Evolutionary conservation across 2,888 invertebrate genomes (phyloP).

Genomic region (Diloba caeruleocephala): DNA sequence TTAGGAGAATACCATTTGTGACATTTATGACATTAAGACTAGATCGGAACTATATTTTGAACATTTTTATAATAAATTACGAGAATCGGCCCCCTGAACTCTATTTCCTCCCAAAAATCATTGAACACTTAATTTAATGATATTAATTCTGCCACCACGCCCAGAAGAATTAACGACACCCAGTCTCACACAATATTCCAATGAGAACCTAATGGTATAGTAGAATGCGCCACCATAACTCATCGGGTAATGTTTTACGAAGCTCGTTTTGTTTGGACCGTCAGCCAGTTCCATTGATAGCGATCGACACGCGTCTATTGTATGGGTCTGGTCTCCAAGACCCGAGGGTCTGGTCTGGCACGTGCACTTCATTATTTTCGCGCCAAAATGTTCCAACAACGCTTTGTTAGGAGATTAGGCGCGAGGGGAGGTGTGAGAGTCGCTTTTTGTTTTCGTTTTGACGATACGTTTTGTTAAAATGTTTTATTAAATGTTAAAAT

Average conservation of each 20-base stretch:
- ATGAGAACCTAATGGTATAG: slow-evolving; percentile 48
- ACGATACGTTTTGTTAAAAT: slow-evolving; percentile 53
- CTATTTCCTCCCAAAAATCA: neutral
- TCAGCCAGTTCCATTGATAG: slow-evolving; percentile 73
- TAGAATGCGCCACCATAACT: slow-evolving; percentile 60
- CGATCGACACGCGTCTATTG: slow-evolving; percentile 82
- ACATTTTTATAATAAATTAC: too few relatives aligned
- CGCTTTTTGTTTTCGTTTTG: slow-evolving; percentile 53
- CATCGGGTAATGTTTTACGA: slow-evolving; percentile 64
- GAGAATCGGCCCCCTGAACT: too few relatives aligned
- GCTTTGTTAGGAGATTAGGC: slow-evolving; percentile 88
- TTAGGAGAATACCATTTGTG: too few relatives aligned
- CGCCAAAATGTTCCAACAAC: slow-evolving; percentile 87
- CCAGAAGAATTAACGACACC: slow-evolving; percentile 33
- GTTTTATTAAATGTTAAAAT: slow-evolving; percentile 48
- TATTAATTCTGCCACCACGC: slow-evolving; percentile 34
- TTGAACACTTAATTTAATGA: slow-evolving; percentile 9
- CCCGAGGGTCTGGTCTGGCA: slow-evolving; percentile 61
- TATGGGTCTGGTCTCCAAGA: slow-evolving; percentile 53
- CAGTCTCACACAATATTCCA: slow-evolving; percentile 18
- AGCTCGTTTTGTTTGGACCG: slow-evolving; percentile 72
- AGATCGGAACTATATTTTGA: too few relatives aligned
- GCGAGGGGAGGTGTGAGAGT: slow-evolving; percentile 71
- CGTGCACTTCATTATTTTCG: slow-evolving; percentile 88
- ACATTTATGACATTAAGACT: too few relatives aligned